Percentiles rank a stretch among this genome's conserved stretches.
These are phyloP conservation scores for Sitodiplosis mosellana DNA, from an alignment of 1,140 invertebrate species.

Conservation along the genomic window DNA sequence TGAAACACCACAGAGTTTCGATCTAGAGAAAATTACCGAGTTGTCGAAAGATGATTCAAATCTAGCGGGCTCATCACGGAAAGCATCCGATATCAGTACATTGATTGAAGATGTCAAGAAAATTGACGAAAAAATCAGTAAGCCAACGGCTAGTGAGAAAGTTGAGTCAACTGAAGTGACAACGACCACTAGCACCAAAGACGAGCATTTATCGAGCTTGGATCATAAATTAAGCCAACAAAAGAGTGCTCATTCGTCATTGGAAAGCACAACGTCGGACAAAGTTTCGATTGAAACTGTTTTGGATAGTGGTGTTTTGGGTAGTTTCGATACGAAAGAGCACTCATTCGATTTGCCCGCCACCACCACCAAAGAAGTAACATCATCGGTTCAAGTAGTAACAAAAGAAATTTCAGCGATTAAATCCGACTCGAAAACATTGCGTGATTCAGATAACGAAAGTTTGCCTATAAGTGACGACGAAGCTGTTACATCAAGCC, in stretches of 20 bases:
- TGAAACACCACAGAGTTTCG: slow-evolving; percentile 11
- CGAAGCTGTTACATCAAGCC: slow-evolving; percentile 29
- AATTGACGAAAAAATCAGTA: background rate
- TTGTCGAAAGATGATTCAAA: background rate
- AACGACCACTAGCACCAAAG: slow-evolving; percentile 26
- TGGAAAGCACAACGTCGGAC: too few relatives aligned
- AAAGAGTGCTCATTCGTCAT: too few relatives aligned
- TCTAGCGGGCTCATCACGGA: background rate
- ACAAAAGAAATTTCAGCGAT: slow-evolving; percentile 10
- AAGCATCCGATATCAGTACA: background rate
- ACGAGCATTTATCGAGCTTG: slow-evolving; percentile 26
- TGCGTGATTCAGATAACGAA: background rate
- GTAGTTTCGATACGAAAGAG: too few relatives aligned
- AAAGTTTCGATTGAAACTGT: too few relatives aligned
- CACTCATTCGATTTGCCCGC: too few relatives aligned
- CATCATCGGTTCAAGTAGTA: slow-evolving; percentile 8
- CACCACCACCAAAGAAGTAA: too few relatives aligned
- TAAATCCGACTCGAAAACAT: too few relatives aligned
- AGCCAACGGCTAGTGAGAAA: slow-evolving; percentile 18
- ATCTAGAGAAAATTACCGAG: slow-evolving; percentile 8
- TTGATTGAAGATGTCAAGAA: background rate
- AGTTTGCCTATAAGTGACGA: slow-evolving; percentile 30
- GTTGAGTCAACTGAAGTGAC: too few relatives aligned
- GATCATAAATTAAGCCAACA: background rate
- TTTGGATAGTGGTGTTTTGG: too few relatives aligned